Evolutionary conservation across 2,888 invertebrate species (phyloP).

Genomic region (Lasioglossum leucozonium): DNA sequence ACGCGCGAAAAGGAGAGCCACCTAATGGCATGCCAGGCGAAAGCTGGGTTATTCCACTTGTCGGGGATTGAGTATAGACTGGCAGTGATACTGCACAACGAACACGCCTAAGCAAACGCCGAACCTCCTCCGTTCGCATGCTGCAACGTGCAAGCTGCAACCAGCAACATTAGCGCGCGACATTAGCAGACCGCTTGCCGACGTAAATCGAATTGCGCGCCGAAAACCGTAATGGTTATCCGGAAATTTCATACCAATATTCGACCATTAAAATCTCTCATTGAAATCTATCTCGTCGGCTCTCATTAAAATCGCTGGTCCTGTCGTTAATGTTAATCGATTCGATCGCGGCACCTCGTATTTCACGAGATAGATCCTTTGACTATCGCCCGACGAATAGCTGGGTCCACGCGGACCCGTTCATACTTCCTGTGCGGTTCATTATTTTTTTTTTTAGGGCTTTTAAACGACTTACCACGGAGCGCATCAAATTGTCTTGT

Average conservation of each 20-base stretch:
- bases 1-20: slow-evolving; percentile 8
- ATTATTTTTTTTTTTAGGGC: background rate
- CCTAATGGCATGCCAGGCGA: slow-evolving; percentile 51
- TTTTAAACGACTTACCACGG: background rate
- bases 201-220: background rate
- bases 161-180: background rate
- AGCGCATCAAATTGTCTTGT: background rate
- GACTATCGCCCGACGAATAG: background rate
- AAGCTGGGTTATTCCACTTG: slow-evolving; percentile 63
- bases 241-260: background rate
- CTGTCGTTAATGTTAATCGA: slow-evolving; percentile 1
- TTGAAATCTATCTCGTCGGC: background rate
- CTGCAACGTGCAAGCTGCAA: background rate
- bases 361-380: background rate
- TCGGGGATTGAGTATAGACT: slow-evolving; percentile 51
- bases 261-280: slow-evolving; percentile 7
- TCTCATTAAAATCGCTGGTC: background rate
- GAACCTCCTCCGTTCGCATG: background rate
- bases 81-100: slow-evolving; percentile 35
- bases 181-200: background rate
- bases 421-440: background rate
- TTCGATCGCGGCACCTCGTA: background rate
- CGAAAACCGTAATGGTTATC: background rate
- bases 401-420: background rate
- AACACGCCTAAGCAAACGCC: slow-evolving; percentile 16